Conservation (phyloP, 2,113 vertebrate genomes). For the Oncorhynchus masou region DNA sequence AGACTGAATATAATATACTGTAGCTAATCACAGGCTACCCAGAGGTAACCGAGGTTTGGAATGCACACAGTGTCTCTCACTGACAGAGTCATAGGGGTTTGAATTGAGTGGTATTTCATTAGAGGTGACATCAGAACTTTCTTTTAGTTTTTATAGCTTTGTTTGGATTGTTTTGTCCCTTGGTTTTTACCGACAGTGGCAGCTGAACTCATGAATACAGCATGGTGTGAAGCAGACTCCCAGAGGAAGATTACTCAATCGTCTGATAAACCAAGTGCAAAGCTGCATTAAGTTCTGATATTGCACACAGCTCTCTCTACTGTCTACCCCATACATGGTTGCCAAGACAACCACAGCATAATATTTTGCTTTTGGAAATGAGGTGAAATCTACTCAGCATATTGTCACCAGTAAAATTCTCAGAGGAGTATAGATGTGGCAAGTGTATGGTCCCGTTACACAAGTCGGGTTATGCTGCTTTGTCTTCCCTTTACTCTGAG, state of each 20-base stretch:
- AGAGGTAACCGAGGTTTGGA: background rate
- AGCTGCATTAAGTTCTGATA: background rate
- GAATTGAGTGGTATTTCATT: background rate
- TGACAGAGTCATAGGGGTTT: background rate
- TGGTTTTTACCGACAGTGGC: background rate
- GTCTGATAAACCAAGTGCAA: background rate
- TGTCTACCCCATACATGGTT: background rate
- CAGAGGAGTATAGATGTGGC: background rate
- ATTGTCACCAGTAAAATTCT: background rate
- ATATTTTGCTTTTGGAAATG: background rate
- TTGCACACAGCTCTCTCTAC: background rate
- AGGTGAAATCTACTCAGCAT: background rate
- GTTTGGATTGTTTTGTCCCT: background rate
- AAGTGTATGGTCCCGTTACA: background rate
- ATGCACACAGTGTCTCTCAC: background rate
- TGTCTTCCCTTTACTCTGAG: background rate
- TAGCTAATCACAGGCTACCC: conserved; percentile 5
- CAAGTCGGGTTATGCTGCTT: background rate
- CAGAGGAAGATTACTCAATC: background rate
- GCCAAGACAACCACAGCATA: background rate
- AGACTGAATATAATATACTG: conserved; percentile 15
- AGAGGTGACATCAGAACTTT: background rate
- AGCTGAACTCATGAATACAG: background rate
- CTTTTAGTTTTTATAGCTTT: background rate
- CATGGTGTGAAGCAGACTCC: background rate